Evolutionary conservation across 2,797 vertebrate genomes (phyloP).

Genomic region (Loriculus beryllinus): DNA sequence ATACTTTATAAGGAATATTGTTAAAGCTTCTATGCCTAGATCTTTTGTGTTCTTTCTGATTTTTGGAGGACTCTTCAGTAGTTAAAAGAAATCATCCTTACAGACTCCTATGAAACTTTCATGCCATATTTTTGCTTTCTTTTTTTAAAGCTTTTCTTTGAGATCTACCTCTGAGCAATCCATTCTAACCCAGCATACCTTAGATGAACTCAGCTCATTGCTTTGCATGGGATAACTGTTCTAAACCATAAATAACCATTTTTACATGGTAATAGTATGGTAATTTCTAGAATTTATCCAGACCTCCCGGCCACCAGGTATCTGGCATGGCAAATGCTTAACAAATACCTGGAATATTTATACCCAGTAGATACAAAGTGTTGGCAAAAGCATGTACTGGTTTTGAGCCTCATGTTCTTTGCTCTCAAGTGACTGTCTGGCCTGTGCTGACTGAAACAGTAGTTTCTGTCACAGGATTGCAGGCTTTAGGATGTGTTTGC

Average conservation of each 20-base stretch:
- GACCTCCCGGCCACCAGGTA: background rate
- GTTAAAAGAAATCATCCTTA: background rate
- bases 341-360: background rate
- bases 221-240: background rate
- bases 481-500: background rate
- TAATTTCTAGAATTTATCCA: background rate
- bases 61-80: background rate
- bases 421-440: background rate
- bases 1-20: background rate
- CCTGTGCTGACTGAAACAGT: background rate
- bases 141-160: background rate
- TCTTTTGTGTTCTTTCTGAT: background rate
- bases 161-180: background rate
- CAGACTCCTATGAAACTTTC: background rate
- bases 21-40: background rate
- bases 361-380: background rate
- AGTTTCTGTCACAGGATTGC: rapidly evolving
- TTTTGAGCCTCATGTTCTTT: background rate
- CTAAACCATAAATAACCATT: background rate
- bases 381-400: rapidly evolving
- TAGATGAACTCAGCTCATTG: background rate
- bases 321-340: background rate
- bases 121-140: background rate
- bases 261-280: background rate
- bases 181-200: background rate